phyloP scores from a whole-genome alignment of 1,140 invertebrate genomes.

The Drosophila biarmipes region DNA sequence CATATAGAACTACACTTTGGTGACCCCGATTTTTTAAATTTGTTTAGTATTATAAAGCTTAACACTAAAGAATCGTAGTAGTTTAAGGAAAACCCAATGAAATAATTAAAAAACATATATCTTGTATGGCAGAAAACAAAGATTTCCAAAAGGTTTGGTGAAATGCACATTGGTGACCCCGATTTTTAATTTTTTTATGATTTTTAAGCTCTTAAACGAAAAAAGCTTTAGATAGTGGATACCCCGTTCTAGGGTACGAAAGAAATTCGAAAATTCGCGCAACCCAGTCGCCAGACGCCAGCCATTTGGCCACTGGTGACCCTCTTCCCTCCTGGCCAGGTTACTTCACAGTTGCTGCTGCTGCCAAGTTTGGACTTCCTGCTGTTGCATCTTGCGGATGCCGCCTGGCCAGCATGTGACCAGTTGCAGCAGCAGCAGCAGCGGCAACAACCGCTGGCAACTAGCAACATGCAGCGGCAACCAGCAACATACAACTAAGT shows the following conservation, averaged over 20 bases:
- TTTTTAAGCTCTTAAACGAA: too few relatives aligned
- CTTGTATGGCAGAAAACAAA: too few relatives aligned
- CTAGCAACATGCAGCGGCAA: constrained; percentile 16
- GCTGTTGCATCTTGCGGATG: constrained; percentile 59
- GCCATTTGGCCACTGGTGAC: constrained; percentile 20
- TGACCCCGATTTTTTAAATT: too few relatives aligned
- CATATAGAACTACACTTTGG: too few relatives aligned
- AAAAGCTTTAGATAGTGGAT: neutral
- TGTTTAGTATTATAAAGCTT: too few relatives aligned
- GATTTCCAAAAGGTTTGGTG: too few relatives aligned
- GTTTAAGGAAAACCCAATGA: too few relatives aligned
- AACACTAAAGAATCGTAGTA: too few relatives aligned
- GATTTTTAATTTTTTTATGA: too few relatives aligned
- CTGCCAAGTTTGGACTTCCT: constrained; percentile 51
- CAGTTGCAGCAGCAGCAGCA: constrained; percentile 8
- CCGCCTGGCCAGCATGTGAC: constrained; percentile 50
- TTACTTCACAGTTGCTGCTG: constrained; percentile 50
- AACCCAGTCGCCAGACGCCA: neutral
- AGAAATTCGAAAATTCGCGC: constrained; percentile 10
- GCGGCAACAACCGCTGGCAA: constrained; percentile 18
- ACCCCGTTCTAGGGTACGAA: constrained; percentile 1
- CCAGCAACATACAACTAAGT: constrained; percentile 46
- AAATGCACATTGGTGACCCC: too few relatives aligned
- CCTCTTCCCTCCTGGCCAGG: constrained; percentile 48
- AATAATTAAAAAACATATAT: too few relatives aligned